Percentiles rank a stretch among this genome's conserved stretches.
Conservation (phyloP, 2,797 vertebrate genomes). For the Pristis pectinata region DNA sequence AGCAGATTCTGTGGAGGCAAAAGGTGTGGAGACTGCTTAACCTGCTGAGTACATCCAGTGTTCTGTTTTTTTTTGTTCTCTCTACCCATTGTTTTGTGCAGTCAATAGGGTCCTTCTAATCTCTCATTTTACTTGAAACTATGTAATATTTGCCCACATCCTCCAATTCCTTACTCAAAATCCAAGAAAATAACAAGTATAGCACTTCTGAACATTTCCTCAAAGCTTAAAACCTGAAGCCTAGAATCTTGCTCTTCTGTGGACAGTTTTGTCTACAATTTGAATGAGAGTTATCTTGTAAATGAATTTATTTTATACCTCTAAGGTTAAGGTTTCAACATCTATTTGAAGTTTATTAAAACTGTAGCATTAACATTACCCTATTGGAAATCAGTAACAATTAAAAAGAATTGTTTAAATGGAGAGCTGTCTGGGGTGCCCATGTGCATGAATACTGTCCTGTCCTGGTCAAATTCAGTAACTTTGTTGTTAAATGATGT, state of each 20-base stretch:
- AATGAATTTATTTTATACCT: neutral
- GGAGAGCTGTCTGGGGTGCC: neutral
- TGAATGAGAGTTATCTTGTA: neutral
- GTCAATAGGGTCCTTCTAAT: neutral
- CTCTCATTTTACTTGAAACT: neutral
- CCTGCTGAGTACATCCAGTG: too few species aligned
- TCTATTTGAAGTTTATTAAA: neutral
- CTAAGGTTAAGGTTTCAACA: neutral
- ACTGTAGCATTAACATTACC: neutral
- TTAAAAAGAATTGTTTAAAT: constrained; percentile 8
- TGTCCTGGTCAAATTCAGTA: neutral
- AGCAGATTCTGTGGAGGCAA: too few species aligned
- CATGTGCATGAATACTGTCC: neutral
- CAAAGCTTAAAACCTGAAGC: neutral
- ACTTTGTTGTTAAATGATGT: constrained; percentile 26
- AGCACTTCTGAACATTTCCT: neutral
- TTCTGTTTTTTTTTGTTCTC: neutral
- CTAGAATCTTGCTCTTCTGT: neutral
- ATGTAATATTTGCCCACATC: neutral
- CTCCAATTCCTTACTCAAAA: neutral
- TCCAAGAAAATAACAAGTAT: neutral
- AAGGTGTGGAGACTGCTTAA: too few species aligned
- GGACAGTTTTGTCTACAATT: neutral
- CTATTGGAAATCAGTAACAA: neutral
- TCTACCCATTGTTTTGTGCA: neutral